phyloP scores from a whole-genome alignment of 2,113 vertebrate genomes.

The Podarcis muralis region DNA sequence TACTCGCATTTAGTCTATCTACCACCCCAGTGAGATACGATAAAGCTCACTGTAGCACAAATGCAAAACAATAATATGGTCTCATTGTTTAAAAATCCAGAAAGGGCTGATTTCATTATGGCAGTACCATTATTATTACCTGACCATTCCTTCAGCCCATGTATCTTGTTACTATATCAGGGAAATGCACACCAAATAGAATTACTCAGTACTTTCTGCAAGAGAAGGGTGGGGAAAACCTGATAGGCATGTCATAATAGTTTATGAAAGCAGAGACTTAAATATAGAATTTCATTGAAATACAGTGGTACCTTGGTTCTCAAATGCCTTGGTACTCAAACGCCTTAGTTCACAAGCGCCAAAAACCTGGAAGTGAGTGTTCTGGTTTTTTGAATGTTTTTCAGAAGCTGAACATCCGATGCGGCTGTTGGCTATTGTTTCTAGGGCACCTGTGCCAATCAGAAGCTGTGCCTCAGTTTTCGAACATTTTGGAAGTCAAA shows the following conservation, averaged over 20 bases:
- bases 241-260: not conserved
- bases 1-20: slow-evolving; percentile 19
- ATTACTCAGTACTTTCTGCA: not conserved
- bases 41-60: slow-evolving; percentile 21
- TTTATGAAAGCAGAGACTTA: not conserved
- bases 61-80: not conserved
- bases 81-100: slow-evolving; percentile 10
- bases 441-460: no score
- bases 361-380: no score
- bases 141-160: not conserved
- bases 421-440: no score
- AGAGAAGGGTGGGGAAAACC: not conserved
- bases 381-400: no score
- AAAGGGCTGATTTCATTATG: slow-evolving; percentile 14
- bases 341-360: no score
- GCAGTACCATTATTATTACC: not conserved
- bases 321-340: no score
- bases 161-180: not conserved
- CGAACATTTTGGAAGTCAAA: no score
- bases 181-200: not conserved
- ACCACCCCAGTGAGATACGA: not conserved
- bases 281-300: not conserved
- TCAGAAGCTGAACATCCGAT: no score
- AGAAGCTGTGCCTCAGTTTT: no score
- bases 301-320: not conserved